Evolutionary conservation across 2,797 vertebrate species (phyloP), one percentile per base, ranked within the genome.

Genomic region (Valencia hispanica): DNA sequence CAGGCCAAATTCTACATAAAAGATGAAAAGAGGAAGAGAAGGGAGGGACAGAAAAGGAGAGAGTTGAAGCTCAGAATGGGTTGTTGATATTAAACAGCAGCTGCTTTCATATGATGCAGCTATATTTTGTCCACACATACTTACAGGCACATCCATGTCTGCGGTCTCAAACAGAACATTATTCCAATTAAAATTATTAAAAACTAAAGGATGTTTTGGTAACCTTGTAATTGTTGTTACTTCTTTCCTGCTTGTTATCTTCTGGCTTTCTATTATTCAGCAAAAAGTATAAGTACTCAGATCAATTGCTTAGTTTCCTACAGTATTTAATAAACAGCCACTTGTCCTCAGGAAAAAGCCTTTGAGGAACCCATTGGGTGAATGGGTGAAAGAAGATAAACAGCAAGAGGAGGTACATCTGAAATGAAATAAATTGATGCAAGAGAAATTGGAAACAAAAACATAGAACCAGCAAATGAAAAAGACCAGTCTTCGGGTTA

Each of bases 141-240:
- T 77, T 47, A 20, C 48, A 47, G 65, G 43, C 73, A 50, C 65
- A 74, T 65, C 39, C 83, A 83, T 45, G 25, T 78, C 70, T 79
- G 51, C 45, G 3, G 55, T 68, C 78, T 86, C 87, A 85, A 73
- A 73, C 85, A 72, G 75, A 74, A 47, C 75, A 87, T 87, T 93
- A 91, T 94, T 93, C 90, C 81, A 89, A 84, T 93, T 89, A 80
- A 81, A 51, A 72, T 82, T 91, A 93, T 92, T 89, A 94, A 94
- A 94, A 92, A 84, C 81, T 88, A 71, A 88, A 82, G 81, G 90
- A 89, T 90, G 89, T 88, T 92, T 90, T 5, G 22, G 68, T 82
- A 70, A 65, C 74, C 70, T 59, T 10, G 2, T 63, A 73, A 66
- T 76, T 27, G 12, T 20, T 61, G 18, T 32, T 53, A 51, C 41